Percentiles rank a stretch among this genome's conserved stretches.
phyloP scores from a whole-genome alignment of 2,888 invertebrate species.

The Drosophila prostipennis region DNA sequence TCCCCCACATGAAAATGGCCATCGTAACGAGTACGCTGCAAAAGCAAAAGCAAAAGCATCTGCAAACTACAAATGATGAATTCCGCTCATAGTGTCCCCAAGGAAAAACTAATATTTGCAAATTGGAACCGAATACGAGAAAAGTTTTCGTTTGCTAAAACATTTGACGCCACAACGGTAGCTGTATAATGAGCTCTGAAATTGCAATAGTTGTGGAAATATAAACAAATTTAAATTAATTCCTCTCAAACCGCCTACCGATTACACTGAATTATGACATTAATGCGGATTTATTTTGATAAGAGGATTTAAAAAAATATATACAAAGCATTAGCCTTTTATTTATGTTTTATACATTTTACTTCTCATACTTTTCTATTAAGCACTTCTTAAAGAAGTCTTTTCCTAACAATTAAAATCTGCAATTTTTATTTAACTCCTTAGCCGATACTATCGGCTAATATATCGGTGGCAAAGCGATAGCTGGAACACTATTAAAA shows the following conservation, averaged over 20 bases:
- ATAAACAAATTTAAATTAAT: not conserved
- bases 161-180: not conserved
- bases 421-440: too few relatives aligned
- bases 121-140: constrained; percentile 11
- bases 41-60: not conserved
- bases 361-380: too few relatives aligned
- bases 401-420: too few relatives aligned
- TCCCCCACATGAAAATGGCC: constrained; percentile 9
- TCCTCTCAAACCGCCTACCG: too few relatives aligned
- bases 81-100: constrained; percentile 7
- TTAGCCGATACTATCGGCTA: too few relatives aligned
- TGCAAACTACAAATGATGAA: constrained; percentile 12
- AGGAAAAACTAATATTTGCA: constrained; percentile 11
- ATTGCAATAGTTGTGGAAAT: not conserved
- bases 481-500: too few relatives aligned
- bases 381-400: too few relatives aligned
- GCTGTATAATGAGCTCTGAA: constrained; percentile 3
- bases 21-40: not conserved
- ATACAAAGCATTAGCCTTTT: too few relatives aligned
- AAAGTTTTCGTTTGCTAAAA: constrained; percentile 9
- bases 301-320: too few relatives aligned
- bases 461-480: too few relatives aligned
- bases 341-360: too few relatives aligned
- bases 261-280: not conserved
- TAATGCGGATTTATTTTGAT: not conserved